phyloP scores from a whole-genome alignment of 2,113 vertebrate genomes.

The Amazona guildingii region DNA sequence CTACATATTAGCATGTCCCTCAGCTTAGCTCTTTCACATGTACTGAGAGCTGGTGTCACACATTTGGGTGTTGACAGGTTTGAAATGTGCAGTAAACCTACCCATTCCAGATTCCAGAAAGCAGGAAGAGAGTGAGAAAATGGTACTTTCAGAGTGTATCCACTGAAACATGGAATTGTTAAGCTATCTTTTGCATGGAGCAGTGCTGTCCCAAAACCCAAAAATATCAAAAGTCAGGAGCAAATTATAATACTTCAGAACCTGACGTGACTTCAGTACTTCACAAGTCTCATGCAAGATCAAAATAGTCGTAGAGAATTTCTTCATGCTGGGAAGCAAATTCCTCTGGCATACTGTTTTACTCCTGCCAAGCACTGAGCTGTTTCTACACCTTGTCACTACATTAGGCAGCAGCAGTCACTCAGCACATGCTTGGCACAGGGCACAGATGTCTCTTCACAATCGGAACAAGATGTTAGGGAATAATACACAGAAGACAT shows the following conservation, averaged over 20 bases:
- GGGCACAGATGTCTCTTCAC: neutral
- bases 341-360: neutral
- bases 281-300: neutral
- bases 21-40: conserved; percentile 39
- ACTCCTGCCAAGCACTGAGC: neutral
- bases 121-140: conserved; percentile 18
- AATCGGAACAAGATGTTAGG: neutral
- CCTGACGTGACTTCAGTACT: neutral
- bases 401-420: neutral
- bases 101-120: neutral
- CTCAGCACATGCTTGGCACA: neutral
- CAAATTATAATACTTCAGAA: neutral
- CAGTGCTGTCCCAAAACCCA: neutral
- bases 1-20: neutral
- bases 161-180: neutral
- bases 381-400: conserved; percentile 4
- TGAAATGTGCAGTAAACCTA: conserved; percentile 26
- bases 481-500: neutral
- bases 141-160: neutral
- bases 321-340: neutral
- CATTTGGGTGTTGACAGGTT: conserved; percentile 49
- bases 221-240: neutral
- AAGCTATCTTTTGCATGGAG: neutral
- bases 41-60: conserved; percentile 37
- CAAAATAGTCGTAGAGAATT: neutral